Evolutionary conservation across 2,113 vertebrate genomes (phyloP).

Genomic region (Carassius carassius): DNA sequence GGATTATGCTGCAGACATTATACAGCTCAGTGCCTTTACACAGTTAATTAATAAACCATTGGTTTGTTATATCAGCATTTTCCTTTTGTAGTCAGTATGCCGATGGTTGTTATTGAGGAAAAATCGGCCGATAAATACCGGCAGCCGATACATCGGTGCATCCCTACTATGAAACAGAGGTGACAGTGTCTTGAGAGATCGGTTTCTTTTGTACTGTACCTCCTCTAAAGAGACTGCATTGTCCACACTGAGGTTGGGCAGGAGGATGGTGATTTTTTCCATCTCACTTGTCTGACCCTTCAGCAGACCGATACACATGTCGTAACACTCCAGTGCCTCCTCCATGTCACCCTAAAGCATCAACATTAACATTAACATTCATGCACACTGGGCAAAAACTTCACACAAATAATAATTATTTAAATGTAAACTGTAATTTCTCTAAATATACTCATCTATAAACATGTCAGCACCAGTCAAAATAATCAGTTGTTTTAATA

Average conservation of each 20-base stretch:
- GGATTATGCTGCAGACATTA: no score
- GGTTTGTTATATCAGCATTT: no score
- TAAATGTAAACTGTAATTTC: neutral
- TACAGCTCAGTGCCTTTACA: no score
- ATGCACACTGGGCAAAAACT: neutral
- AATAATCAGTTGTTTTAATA: neutral
- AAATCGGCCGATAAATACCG: no score
- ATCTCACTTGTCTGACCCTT: constrained; percentile 75
- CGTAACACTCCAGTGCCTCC: constrained; percentile 93
- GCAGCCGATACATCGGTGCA: no score
- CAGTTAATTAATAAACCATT: no score
- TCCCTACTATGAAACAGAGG: neutral
- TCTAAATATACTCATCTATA: neutral
- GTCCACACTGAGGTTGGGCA: constrained; percentile 90
- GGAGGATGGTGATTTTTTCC: constrained; percentile 72
- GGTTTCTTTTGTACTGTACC: constrained; percentile 69
- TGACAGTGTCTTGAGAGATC: neutral
- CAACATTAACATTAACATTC: constrained; percentile 18
- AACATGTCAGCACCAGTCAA: neutral
- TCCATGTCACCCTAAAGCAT: constrained; percentile 91
- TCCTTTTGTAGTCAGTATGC: no score
- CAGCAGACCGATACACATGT: constrained; percentile 87
- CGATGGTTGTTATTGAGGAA: no score
- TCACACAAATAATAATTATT: neutral
- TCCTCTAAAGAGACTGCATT: constrained; percentile 89